Evolutionary conservation across 2,797 vertebrate species (phyloP).

Genomic region (Distichodus sexfasciatus): DNA sequence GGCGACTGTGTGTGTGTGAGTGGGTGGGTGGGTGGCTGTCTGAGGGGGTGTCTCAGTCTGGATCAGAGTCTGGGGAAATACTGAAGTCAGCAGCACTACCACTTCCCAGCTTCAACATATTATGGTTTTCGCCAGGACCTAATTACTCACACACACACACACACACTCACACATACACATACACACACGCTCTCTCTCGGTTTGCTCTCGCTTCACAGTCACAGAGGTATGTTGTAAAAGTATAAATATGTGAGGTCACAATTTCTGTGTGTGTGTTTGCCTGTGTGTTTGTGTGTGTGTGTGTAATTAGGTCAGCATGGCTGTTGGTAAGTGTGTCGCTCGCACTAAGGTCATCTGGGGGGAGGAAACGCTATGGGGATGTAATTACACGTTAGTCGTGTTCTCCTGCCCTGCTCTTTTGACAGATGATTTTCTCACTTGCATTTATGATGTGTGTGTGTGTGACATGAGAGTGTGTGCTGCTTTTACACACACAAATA

Average conservation of each 20-base stretch:
- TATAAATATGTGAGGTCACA: too few relatives aligned
- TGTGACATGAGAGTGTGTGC: conserved; percentile 45
- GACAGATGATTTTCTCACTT: conserved; percentile 59
- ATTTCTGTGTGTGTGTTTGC: too few relatives aligned
- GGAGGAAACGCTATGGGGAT: conserved; percentile 54
- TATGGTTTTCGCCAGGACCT: neutral
- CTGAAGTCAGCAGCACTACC: neutral
- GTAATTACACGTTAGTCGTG: conserved; percentile 60
- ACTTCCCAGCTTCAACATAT: conserved; percentile 8
- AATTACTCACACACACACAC: neutral
- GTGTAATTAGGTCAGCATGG: too few relatives aligned
- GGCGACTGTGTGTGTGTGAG: neutral
- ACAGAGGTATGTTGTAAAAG: too few relatives aligned
- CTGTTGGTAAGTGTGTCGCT: conserved; percentile 20
- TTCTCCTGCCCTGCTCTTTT: conserved; percentile 58
- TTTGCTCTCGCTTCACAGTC: too few relatives aligned
- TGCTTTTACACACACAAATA: conserved; percentile 65
- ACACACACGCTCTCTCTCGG: too few relatives aligned
- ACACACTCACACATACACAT: neutral
- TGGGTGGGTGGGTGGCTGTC: neutral
- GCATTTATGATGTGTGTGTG: conserved; percentile 58
- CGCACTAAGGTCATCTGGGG: conserved; percentile 60
- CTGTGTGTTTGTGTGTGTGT: too few relatives aligned
- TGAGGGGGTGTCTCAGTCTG: conserved; percentile 2
- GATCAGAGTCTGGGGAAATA: neutral